phyloP scores from a whole-genome alignment of 2,797 vertebrate genomes.

The Coccyzus lansbergi region DNA sequence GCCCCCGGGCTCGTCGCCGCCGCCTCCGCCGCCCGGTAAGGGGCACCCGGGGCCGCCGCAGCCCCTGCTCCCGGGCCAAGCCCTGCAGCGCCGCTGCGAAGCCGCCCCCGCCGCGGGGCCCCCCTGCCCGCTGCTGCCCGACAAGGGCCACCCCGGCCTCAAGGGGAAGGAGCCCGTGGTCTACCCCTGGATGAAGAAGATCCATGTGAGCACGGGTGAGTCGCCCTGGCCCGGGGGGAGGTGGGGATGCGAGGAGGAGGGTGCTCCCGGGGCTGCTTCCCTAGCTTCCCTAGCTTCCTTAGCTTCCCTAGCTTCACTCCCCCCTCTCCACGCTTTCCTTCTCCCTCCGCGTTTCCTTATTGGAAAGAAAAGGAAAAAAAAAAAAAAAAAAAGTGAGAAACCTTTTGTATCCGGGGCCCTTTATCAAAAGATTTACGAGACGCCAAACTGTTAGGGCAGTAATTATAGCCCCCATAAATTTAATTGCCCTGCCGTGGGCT shows the following conservation, averaged over 20 bases:
- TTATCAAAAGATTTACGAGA: constrained; percentile 94
- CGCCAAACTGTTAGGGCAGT: constrained; percentile 93
- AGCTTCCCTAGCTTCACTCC: neutral
- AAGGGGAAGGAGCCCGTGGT: constrained; percentile 93
- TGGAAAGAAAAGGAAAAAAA: neutral
- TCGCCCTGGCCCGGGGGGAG: constrained; percentile 76
- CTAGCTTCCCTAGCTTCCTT: neutral
- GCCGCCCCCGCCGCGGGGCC: constrained; percentile 65
- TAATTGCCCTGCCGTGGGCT: constrained; percentile 89
- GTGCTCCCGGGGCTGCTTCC: constrained; percentile 3
- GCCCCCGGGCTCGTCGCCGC: constrained; percentile 71
- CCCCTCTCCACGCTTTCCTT: neutral
- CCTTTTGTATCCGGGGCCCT: constrained; percentile 86
- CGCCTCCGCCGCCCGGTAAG: constrained; percentile 71
- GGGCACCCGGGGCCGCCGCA: constrained; percentile 70
- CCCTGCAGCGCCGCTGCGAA: constrained; percentile 67
- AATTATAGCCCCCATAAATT: constrained; percentile 99
- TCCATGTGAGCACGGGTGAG: constrained; percentile 95
- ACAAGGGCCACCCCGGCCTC: constrained; percentile 70
- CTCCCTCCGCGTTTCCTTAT: constrained; percentile 20
- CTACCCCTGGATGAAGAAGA: constrained; percentile 99
- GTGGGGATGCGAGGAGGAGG: constrained; percentile 33
- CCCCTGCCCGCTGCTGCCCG: constrained; percentile 72
- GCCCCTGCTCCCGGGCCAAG: constrained; percentile 67
- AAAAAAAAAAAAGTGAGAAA: constrained; percentile 62